A percentile compares a stretch with the other conserved stretches of the same genome.
These are phyloP conservation scores for Phaenicophaeus curvirostris DNA, from an alignment of 2,797 vertebrate genomes.

Conservation along the genomic window DNA sequence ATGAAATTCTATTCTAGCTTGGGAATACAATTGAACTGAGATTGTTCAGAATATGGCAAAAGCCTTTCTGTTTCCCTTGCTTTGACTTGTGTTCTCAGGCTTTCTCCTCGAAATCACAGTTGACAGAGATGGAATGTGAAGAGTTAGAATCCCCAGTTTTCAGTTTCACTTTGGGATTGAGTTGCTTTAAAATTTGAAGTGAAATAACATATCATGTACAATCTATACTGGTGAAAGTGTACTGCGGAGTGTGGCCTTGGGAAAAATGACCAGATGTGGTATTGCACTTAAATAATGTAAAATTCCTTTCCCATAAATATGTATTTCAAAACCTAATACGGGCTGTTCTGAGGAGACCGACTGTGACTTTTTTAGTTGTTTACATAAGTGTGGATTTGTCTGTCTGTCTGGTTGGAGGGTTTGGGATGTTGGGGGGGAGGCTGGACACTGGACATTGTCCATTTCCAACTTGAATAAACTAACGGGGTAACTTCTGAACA, in stretches of 20 bases:
- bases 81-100: not conserved
- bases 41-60: not conserved
- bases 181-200: not conserved
- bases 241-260: not conserved
- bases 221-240: rapidly evolving
- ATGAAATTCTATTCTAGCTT: not conserved
- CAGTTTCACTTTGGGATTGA: not conserved
- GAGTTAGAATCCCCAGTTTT: not conserved
- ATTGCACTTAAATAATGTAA: rapidly evolving
- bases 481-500: not conserved
- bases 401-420: not conserved
- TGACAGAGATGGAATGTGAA: not conserved
- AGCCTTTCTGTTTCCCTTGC: not conserved
- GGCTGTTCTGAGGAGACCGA: not conserved
- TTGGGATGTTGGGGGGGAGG: rapidly evolving
- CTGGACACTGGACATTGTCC: not conserved
- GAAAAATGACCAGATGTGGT: not conserved
- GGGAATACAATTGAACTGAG: not conserved
- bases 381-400: not conserved
- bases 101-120: not conserved
- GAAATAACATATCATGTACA: rapidly evolving
- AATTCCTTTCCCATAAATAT: not conserved
- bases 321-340: not conserved
- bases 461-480: not conserved
- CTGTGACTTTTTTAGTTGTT: rapidly evolving